Conservation (phyloP, 1,140 invertebrate genomes). For the Eupeodes corollae region DNA sequence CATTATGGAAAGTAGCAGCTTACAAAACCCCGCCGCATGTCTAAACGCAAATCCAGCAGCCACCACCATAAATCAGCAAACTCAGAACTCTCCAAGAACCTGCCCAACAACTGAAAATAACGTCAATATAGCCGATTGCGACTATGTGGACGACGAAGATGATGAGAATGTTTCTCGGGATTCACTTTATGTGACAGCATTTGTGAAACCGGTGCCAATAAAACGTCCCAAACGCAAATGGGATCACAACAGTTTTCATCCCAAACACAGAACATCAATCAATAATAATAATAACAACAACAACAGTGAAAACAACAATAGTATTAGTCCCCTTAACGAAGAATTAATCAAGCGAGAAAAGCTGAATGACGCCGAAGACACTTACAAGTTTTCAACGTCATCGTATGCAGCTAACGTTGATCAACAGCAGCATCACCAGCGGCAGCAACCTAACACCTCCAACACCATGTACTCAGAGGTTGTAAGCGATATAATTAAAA, state of each 20-base stretch:
- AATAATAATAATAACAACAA: background rate
- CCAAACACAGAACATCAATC: slow-evolving; percentile 1
- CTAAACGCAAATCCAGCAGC: background rate
- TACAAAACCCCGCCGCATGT: slow-evolving; percentile 10
- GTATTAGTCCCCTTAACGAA: slow-evolving; percentile 5
- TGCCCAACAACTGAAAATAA: background rate
- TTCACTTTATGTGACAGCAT: slow-evolving; percentile 16
- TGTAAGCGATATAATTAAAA: background rate
- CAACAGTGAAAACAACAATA: background rate
- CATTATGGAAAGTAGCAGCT: slow-evolving; percentile 39
- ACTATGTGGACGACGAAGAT: slow-evolving; percentile 13
- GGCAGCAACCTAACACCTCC: slow-evolving; percentile 10
- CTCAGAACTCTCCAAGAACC: background rate
- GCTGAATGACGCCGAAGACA: slow-evolving; percentile 5
- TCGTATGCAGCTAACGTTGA: slow-evolving; percentile 2
- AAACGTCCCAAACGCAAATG: background rate
- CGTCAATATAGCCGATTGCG: slow-evolving; percentile 3
- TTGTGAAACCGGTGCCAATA: slow-evolving; percentile 12
- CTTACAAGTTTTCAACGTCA: background rate
- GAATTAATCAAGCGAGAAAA: slow-evolving; percentile 8
- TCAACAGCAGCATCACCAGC: slow-evolving; percentile 4
- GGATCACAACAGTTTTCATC: slow-evolving; percentile 2
- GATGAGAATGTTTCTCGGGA: slow-evolving; percentile 25
- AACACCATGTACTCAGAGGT: background rate
- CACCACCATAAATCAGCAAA: background rate